phyloP scores from a whole-genome alignment of 30 jellyfish, hydroid and myxozoan species.

The Aurelia aurita region DNA sequence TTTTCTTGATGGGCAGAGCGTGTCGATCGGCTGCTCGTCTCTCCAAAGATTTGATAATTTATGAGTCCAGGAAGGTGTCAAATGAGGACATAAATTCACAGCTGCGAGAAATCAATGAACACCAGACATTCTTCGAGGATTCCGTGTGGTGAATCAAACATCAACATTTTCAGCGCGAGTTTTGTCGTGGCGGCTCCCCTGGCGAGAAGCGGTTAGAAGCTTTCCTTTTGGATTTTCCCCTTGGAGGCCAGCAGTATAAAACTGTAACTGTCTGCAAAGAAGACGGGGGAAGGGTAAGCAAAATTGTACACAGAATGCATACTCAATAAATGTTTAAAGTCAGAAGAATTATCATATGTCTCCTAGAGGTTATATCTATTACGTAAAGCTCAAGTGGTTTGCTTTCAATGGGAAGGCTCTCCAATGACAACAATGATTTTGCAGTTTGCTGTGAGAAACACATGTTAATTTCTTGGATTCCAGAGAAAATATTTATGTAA shows the following conservation, averaged over 20 bases:
- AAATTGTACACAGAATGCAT: too few relatives aligned
- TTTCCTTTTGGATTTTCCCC: conserved; percentile 60
- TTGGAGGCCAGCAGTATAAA: conserved; percentile 33
- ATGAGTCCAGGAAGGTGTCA: conserved; percentile 41
- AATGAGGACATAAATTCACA: conserved; percentile 24
- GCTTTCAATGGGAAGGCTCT: too few relatives aligned
- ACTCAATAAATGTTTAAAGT: too few relatives aligned
- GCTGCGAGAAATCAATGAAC: conserved; percentile 25
- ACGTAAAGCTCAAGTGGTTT: too few relatives aligned
- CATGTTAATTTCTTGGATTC: too few relatives aligned
- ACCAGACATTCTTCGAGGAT: conserved; percentile 47
- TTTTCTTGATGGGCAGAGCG: background rate
- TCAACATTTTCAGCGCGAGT: conserved; percentile 54
- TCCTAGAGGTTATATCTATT: too few relatives aligned
- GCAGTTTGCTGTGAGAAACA: too few relatives aligned
- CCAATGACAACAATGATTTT: too few relatives aligned
- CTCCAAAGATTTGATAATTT: background rate
- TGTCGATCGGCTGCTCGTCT: conserved; percentile 12
- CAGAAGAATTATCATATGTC: too few relatives aligned
- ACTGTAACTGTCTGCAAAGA: conserved; percentile 31
- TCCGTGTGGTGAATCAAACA: conserved; percentile 36
- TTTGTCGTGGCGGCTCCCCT: conserved; percentile 73
- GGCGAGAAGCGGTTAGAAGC: conserved; percentile 68
- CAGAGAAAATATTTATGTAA: too few relatives aligned
- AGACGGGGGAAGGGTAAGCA: conserved; percentile 25